Base-by-base conservation (phyloP, 2,113 vertebrate genomes). In the Dendropsophus ebraccatus region DNA sequence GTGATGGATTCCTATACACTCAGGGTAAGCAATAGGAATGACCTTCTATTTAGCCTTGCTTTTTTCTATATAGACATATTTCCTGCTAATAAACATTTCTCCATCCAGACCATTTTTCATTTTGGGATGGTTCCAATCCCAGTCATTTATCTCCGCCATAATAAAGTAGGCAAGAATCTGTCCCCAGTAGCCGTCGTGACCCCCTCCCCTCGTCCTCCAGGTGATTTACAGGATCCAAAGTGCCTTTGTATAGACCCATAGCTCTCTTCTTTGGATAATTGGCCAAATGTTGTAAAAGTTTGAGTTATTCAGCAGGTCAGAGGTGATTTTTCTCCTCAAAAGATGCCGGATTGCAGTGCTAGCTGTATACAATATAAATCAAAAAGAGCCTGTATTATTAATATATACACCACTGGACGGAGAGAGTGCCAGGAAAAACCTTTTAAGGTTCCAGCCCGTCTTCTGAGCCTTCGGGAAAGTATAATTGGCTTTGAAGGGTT, bases 341-440 rank as follows among this genome's bases (percentile, higher is more conserved):
- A 85, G 85, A 83, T 25, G 25, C 56, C 30, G 73, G 88, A 86
- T 77, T 88, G 30, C 87, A 88, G 45, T 87, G 87, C 87, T 85
- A 88, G 82, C 87, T 89, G 88, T 90, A 91, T 92, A 88, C 90
- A 91, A 91, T 91, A 93, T 92, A 90, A 92, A 92, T 92, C 92
- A 93, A 92, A 85, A 92, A 87, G n/a, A 56, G 75, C 70, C 75
- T 76, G 58, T 52, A 65, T 89, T 90, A 91, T 89, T 90, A 91
- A 92, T 91, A 92, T 88, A 89, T 91, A 89, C 92, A 87, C 79
- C 32, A 74, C 69, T 87, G 88, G 88, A 52, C 83, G 88, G 87
- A 86, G 74, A 86, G 74, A 90, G 91, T 90, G 88, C 88, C 88
- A 91, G 86, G 14, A 67, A 60, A 62, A 85, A 89, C 88, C 90